phyloP scores from a whole-genome alignment of 2,888 invertebrate genomes.

The Cistogaster globosa region DNA sequence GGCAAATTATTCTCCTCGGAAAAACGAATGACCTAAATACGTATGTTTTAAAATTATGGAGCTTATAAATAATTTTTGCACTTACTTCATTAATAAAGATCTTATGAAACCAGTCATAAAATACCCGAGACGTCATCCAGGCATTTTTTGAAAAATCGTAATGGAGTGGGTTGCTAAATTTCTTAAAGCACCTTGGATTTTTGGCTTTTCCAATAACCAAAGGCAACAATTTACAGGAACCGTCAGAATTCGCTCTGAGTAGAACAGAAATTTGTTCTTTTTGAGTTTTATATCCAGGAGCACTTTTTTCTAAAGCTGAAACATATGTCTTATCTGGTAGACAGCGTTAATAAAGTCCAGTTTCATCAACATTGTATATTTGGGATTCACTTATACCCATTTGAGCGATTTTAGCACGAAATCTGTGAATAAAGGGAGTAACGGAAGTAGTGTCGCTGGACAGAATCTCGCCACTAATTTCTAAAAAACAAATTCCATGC shows the following conservation, averaged over 20 bases:
- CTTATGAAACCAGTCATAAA: constrained; percentile 48
- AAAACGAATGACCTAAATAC: constrained; percentile 16
- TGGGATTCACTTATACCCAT: constrained; percentile 26
- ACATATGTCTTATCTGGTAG: constrained; percentile 36
- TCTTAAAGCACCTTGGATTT: too few species aligned
- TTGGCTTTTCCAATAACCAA: too few species aligned
- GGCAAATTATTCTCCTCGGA: constrained; percentile 19
- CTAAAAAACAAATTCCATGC: constrained; percentile 13
- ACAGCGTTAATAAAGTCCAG: constrained; percentile 15
- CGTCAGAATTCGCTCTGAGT: not conserved
- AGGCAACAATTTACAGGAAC: too few species aligned
- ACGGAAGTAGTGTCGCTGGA: constrained; percentile 2
- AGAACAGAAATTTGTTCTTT: constrained; percentile 15
- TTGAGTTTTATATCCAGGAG: not conserved
- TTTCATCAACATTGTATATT: not conserved
- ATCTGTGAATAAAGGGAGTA: constrained; percentile 24
- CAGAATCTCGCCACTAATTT: constrained; percentile 14
- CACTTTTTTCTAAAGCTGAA: too few species aligned
- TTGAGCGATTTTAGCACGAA: constrained; percentile 6
- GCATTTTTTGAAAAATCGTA: too few species aligned
- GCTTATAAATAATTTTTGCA: too few species aligned
- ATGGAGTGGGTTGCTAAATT: too few species aligned
- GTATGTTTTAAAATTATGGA: too few species aligned
- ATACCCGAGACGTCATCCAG: constrained; percentile 1
- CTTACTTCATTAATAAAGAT: constrained; percentile 57